Base-by-base conservation (phyloP, 2,888 invertebrate genomes). In the Callinectes sapidus region DNA sequence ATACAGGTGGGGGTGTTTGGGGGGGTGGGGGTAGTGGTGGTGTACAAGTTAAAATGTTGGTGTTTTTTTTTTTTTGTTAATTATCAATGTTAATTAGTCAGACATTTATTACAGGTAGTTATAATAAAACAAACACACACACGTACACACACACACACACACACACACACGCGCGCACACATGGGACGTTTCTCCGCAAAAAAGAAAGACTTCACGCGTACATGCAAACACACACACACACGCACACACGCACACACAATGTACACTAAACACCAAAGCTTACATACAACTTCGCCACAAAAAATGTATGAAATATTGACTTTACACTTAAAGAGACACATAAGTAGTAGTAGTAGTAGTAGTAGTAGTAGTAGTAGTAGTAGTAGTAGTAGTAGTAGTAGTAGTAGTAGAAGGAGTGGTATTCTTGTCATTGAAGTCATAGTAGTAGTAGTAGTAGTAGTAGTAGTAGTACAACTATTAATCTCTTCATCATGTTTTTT, bases 291-390 rank as follows among this genome's bases (percentile, higher is more conserved):
- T n/a, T 71, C 10, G 48, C 48, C 71, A 71, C 71, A 71, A 71
- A 71, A 71, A 71, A 23, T 0, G 71, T 71, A 71, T 23, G 71
- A 71, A 71, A 71, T n/a, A 28, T n/a, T 28, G 6, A n/a, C 28
- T 0, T 28, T 10, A 71, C 71, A 71, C 28, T n/a, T 28, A 28
- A 0, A 39, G 23, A 71, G n/a, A 71, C 71, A 71, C 28, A 23
- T 28, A 71, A 28, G 71, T 71, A 71, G 71, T 71, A 87, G 48
- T 87, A 87, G 48, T 87, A 87, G 48, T 39, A 87, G 48, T 87
- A 87, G 48, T 87, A 87, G 48, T 87, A 87, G 48, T 87, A 87
- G 48, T 87, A 48, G 39, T 87, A 87, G 39, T 42, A 39, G 48
- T 87, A 48, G 48, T 87, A 42, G 87, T 23, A n/a, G 87, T 87